phyloP scores from a whole-genome alignment of 2,797 vertebrate genomes.

The Ctenopoma multispine region DNA sequence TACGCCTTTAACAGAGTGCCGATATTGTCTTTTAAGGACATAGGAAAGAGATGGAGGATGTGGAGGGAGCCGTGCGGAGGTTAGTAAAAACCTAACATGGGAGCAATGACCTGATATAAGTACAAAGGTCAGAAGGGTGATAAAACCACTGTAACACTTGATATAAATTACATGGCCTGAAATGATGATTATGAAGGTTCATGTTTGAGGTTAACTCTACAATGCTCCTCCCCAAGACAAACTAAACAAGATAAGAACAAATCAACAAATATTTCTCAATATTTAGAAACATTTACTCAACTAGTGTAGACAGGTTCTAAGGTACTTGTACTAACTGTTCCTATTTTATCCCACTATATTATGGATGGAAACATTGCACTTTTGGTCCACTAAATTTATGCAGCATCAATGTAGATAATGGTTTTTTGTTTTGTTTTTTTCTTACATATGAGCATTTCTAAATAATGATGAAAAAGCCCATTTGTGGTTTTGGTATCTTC shows the following conservation, averaged over 20 bases:
- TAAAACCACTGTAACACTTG: slow-evolving; percentile 30
- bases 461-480: no score
- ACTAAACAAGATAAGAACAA: background rate
- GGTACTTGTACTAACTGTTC: no score
- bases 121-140: slow-evolving; percentile 18
- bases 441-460: no score
- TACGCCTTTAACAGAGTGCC: background rate
- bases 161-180: background rate
- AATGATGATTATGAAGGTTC: slow-evolving; percentile 17
- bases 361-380: no score
- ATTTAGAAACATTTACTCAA: background rate
- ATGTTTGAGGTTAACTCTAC: slow-evolving; percentile 15
- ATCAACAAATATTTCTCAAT: background rate
- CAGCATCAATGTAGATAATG: no score
- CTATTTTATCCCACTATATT: no score
- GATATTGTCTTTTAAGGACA: slow-evolving; percentile 18
- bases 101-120: slow-evolving; percentile 48
- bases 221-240: background rate
- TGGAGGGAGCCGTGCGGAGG: background rate
- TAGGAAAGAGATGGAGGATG: background rate
- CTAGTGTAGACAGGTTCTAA: background rate
- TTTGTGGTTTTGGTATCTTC: no score
- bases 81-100: slow-evolving; percentile 21
- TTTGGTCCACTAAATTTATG: no score
- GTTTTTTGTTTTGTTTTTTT: no score